Base-by-base conservation (phyloP, 2,888 invertebrate species). In the Stenolophus ochropezus region DNA sequence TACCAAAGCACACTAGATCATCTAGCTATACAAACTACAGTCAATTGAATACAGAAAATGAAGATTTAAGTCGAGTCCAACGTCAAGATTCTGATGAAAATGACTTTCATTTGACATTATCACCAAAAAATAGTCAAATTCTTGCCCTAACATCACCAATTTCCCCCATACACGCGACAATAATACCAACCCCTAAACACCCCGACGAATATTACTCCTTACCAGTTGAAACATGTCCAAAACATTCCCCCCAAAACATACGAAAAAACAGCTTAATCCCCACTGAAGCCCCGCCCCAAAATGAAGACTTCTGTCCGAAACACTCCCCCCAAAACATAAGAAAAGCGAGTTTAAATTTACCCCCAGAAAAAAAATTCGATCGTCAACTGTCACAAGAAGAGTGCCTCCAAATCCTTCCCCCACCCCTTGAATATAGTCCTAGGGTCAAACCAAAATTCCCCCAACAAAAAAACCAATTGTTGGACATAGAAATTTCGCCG, bases 41-140 rank as follows among this genome's bases (percentile, higher is more conserved):
- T 5, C 6, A 27, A 33, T 8, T 69, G 3, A 27, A 27, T 6
- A 0, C n/a, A 14, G 61, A 61, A 25, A 56, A 56, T 20, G 18
- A 21, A 0, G 14, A n/a, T 25, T n/a, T 21, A 11, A 4, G 23
- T 6, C 1, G 58, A 25, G 23, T 8, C 6, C 11, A 58, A 23
- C 23, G 27, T 16, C 4, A 65, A 27, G 6, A 42, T 11, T 27
- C 65, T 1, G 33, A 69, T 4, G 65, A 69, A 0, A 6, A 69
- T 16, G 65, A 69, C 27, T 69, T 69, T 18, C 65, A 69, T 18
- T 69, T 69, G 11, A 69, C 65, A 11, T 27, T 69, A 18, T 69
- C 65, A 0, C 65, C 65, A n/a, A 33, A 69, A 69, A 27, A 14
- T 33, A 14, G 6, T 33, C 33, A 33, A 33, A 27, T 33, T 14